Conservation (phyloP, 2,113 vertebrate genomes). For the Archilochus colubris region DNA sequence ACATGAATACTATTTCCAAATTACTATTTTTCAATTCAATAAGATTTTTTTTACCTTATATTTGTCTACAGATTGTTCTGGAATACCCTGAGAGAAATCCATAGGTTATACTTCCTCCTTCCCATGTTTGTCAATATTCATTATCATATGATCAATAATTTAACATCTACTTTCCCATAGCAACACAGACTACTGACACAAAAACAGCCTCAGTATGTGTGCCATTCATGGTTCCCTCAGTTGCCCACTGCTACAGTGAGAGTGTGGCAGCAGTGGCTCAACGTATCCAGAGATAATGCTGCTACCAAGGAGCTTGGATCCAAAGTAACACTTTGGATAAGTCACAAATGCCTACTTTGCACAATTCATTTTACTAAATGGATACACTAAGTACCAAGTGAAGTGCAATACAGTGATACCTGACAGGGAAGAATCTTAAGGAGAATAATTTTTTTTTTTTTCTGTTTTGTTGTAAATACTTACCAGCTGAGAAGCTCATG, state of each 20-base stretch:
- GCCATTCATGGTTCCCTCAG: neutral
- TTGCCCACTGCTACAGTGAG: rapidly evolving
- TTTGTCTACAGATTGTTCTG: neutral
- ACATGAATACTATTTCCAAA: neutral
- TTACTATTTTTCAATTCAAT: neutral
- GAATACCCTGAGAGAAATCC: neutral
- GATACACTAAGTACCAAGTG: neutral
- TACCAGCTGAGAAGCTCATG: neutral
- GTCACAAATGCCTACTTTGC: neutral
- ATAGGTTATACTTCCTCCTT: neutral
- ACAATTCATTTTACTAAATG: neutral
- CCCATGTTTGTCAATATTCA: neutral
- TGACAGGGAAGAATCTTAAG: neutral
- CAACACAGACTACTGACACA: neutral
- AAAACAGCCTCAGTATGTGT: neutral
- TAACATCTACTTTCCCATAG: neutral
- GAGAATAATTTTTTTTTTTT: neutral
- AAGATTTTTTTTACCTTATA: neutral
- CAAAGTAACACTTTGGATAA: neutral
- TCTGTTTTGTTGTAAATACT: neutral
- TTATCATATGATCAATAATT: neutral
- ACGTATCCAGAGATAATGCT: neutral
- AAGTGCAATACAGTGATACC: neutral
- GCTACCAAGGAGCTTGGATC: neutral
- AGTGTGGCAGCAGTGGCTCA: neutral